Base-by-base conservation (phyloP, 2,888 invertebrate genomes). In the Tipula helvola region DNA sequence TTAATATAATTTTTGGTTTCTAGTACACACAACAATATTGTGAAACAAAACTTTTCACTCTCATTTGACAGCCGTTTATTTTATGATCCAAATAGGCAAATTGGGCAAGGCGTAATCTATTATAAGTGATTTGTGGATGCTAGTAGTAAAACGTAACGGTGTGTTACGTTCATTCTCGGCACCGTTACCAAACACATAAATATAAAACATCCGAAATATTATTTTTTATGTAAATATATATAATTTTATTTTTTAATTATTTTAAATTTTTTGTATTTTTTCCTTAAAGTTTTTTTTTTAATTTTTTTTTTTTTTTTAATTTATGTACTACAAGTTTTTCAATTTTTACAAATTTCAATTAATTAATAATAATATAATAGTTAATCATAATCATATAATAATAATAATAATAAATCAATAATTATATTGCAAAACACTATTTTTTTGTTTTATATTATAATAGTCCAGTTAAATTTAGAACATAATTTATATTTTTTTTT, bases 201-300 rank as follows among this genome's bases (percentile, higher is more conserved):
- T 44, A 44, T 16, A 57, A n/a, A n/a, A 5, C 13, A 47, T 13
- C n/a, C 52, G 44, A 16, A 13, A 1, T 28, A 28, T 47, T 39
- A 12, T 52, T 52, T 71, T 28, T 71, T 71, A 71, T 71, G 71
- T 71, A 71, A 71, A 71, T 71, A 71, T 71, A 71, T 71, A 71
- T 71, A 71, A 71, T 71, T 71, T 71, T 71, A 71, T 71, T 71
- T 71, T 71, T 71, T 71, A 71, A 71, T 71, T n/a, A n/a, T n/a
- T 52, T 52, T 52, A 16, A 52, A 52, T 16, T 71, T 71, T 71
- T 71, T 71, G 71, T 71, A 71, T 71, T 71, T 71, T 57, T 57
- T 57, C 52, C 52, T 57, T 57, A 28, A 71, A 71, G 10, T 28
- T 71, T 57, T 57, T 16, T 57, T 57, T 57, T 28, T 28, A 1